Evolutionary conservation across 2,797 vertebrate genomes (phyloP), one percentile per base, ranked within the genome.

Genomic region (Buceros bicornis): DNA sequence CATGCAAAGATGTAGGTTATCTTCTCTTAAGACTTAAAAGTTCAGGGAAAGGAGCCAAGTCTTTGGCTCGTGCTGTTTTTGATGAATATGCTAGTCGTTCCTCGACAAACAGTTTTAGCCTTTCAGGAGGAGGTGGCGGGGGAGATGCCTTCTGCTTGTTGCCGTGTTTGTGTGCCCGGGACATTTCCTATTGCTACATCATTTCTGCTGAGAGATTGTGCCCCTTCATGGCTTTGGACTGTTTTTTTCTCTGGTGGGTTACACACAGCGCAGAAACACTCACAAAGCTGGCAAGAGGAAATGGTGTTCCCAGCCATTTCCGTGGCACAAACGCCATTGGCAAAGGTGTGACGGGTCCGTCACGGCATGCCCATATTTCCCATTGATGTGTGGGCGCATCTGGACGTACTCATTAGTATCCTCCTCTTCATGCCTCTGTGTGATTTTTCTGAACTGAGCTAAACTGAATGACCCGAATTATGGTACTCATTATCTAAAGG

Each of bases 401-500:
- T 57, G 60, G 28, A n/a, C 2, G 1, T 62, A 8, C 13, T 64
- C 1, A 0, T 71, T 67, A 64, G 37, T 66, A n/a, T 82, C 65
- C 13, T 87, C 1, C 37, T 67, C 21, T 67, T 58, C 15, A 5
- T 3, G 0, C 83, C 42, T 79, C 43, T 58, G 1, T 73, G 33
- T 72, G 54, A 48, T 93, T 94, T 86, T 82, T 90, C 70, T 42
- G 77, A 93, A 84, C 60, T 74, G 56, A 73, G 47, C 35, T 85
- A 71, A 95, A 66, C 82, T 67, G 74, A 74, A 33, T n/a, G 18
- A 77, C 78, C 62, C 84, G 62, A 91, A 72, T 93, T 93, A 91
- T 45, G 37, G 42, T 70, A 64, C 65, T 89, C 70, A 33, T 96
- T 95, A 94, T 60, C 84, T 81, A 93, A 96, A 96, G 94, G 87